Conservation (phyloP, 2,888 invertebrate genomes). For the Napeogenes inachia region DNA sequence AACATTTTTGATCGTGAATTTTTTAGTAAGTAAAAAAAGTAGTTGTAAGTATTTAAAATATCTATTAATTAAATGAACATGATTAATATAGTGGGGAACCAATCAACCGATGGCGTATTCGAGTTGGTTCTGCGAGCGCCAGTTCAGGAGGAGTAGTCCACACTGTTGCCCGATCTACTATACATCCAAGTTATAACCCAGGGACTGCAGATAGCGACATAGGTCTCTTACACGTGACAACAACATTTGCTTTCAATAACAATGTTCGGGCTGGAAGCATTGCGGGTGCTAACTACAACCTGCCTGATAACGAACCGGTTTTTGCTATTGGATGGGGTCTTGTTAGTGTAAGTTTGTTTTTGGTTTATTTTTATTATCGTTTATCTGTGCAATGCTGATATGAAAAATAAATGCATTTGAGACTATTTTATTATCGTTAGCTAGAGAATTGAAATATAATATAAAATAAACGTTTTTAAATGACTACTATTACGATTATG, state of each 20-base stretch:
- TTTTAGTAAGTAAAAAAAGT: too few relatives aligned
- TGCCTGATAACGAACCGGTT: constrained; percentile 43
- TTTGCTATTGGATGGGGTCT: constrained; percentile 55
- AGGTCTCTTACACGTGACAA: constrained; percentile 38
- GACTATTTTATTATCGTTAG: too few relatives aligned
- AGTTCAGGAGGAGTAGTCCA: constrained; percentile 43
- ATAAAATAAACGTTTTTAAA: too few relatives aligned
- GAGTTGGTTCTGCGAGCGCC: constrained; percentile 39
- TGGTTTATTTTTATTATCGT: too few relatives aligned
- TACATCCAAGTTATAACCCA: constrained; percentile 37
- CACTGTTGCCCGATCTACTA: constrained; percentile 26
- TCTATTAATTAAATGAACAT: not conserved
- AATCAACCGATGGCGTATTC: constrained; percentile 36
- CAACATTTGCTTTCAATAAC: constrained; percentile 32
- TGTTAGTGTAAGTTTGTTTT: constrained; percentile 39
- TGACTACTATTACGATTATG: too few relatives aligned
- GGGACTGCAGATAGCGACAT: constrained; percentile 40
- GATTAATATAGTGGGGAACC: constrained; percentile 35
- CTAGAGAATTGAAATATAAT: too few relatives aligned
- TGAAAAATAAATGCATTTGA: too few relatives aligned
- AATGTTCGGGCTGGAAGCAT: constrained; percentile 37
- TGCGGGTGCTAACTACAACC: constrained; percentile 44
- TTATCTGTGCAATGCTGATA: too few relatives aligned
- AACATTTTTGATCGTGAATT: too few relatives aligned
- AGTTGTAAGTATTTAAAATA: too few relatives aligned